These are phyloP conservation scores for Noctilio leporinus DNA, from an alignment of 2,113 vertebrate species.

Conservation along the genomic window DNA sequence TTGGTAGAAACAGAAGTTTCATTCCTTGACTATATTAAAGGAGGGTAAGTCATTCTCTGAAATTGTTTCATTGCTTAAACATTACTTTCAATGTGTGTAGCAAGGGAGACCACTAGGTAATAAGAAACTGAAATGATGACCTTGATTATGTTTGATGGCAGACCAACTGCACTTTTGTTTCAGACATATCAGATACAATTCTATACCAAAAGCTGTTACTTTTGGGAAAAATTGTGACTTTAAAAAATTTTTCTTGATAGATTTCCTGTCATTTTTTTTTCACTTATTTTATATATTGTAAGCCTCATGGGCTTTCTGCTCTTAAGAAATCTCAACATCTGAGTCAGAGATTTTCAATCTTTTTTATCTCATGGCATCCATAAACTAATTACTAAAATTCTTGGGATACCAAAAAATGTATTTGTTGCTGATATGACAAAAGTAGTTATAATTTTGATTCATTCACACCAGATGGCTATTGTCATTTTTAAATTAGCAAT, in stretches of 20 bases:
- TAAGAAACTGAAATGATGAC: neutral
- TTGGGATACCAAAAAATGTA: neutral
- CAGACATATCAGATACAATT: neutral
- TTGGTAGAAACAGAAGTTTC: constrained; percentile 97
- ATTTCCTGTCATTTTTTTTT: neutral
- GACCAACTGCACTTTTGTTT: neutral
- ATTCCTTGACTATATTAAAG: constrained; percentile 99
- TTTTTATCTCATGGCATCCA: neutral
- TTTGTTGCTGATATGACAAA: neutral
- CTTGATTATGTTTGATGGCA: neutral
- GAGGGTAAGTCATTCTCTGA: constrained; percentile 87
- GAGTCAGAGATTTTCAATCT: neutral
- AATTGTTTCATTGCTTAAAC: constrained; percentile 51
- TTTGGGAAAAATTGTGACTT: neutral
- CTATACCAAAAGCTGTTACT: neutral
- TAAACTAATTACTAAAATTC: no score
- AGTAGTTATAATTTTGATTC: neutral
- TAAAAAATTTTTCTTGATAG: neutral
- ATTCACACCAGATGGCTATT: neutral
- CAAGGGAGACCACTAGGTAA: neutral
- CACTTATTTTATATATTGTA: neutral
- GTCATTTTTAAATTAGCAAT: neutral
- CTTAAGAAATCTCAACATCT: neutral
- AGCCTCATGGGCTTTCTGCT: neutral
- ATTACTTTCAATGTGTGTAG: neutral